These are phyloP conservation scores for Drosophila setifemur DNA, from an alignment of 1,140 invertebrate species.

Conservation along the genomic window DNA sequence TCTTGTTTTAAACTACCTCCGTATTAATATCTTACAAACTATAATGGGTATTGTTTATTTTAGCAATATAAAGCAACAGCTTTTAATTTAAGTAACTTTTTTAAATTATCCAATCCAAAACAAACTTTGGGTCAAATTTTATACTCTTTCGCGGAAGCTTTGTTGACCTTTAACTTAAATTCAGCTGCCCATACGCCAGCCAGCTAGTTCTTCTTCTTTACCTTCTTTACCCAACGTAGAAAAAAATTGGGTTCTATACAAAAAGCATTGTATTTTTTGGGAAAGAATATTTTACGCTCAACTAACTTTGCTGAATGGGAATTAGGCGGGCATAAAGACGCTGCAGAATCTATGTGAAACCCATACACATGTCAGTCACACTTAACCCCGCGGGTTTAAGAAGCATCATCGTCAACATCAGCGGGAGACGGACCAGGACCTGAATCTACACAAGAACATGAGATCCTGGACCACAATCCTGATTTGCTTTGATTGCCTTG, in stretches of 20 bases:
- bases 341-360: slow-evolving; percentile 54
- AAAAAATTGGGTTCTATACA: not conserved
- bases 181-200: slow-evolving; percentile 11
- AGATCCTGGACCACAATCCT: slow-evolving; percentile 50
- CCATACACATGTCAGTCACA: slow-evolving; percentile 77
- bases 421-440: slow-evolving; percentile 25
- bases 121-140: too few relatives aligned
- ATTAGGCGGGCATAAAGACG: slow-evolving; percentile 35
- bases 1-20: too few relatives aligned
- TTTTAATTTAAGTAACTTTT: too few relatives aligned
- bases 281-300: slow-evolving; percentile 66
- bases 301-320: slow-evolving; percentile 61
- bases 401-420: not conserved
- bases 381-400: slow-evolving; percentile 60
- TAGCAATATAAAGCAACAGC: too few relatives aligned
- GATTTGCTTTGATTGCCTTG: slow-evolving; percentile 73
- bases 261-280: slow-evolving; percentile 23
- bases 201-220: not conserved
- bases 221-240: too few relatives aligned
- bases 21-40: too few relatives aligned
- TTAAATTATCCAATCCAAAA: too few relatives aligned
- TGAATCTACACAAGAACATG: not conserved
- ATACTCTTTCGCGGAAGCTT: too few relatives aligned
- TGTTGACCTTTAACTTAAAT: slow-evolving; percentile 1
- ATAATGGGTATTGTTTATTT: too few relatives aligned